These are phyloP conservation scores for Atopsyche davidsoni DNA, from an alignment of 1,140 invertebrate genomes.

Conservation along the genomic window DNA sequence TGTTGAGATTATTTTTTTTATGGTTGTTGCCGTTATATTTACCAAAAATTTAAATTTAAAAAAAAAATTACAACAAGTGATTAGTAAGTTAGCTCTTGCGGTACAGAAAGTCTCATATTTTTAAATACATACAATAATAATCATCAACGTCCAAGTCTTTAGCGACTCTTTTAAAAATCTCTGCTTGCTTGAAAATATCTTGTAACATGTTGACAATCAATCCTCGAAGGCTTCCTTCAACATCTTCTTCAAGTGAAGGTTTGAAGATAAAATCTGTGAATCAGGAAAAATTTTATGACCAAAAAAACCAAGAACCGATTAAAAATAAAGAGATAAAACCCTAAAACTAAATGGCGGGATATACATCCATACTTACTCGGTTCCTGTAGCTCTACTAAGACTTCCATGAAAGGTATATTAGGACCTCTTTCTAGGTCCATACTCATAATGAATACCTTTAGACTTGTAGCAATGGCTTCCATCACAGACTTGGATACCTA, in stretches of 20 bases:
- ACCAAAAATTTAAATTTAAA: neutral
- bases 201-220: conserved; percentile 44
- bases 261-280: conserved; percentile 44
- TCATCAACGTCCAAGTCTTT: conserved; percentile 9
- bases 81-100: too few relatives aligned
- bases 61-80: too few relatives aligned
- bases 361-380: conserved; percentile 33
- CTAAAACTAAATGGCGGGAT: neutral
- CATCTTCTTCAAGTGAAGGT: conserved; percentile 39
- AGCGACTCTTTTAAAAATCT: conserved; percentile 40
- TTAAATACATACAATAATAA: conserved; percentile 16
- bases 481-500: conserved; percentile 31
- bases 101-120: too few relatives aligned
- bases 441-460: conserved; percentile 41
- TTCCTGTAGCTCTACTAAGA: conserved; percentile 41
- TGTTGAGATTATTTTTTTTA: neutral
- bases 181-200: conserved; percentile 44
- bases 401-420: conserved; percentile 40
- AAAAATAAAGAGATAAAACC: conserved; percentile 6
- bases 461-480: conserved; percentile 41
- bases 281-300: conserved; percentile 5
- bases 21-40: conserved; percentile 5
- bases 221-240: conserved; percentile 38
- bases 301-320: conserved; percentile 1
- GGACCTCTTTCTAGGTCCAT: conserved; percentile 43